Percentiles rank a stretch among this genome's conserved stretches.
Evolutionary conservation across 2,113 vertebrate species (phyloP).

Genomic region (Sapayoa aenigma): DNA sequence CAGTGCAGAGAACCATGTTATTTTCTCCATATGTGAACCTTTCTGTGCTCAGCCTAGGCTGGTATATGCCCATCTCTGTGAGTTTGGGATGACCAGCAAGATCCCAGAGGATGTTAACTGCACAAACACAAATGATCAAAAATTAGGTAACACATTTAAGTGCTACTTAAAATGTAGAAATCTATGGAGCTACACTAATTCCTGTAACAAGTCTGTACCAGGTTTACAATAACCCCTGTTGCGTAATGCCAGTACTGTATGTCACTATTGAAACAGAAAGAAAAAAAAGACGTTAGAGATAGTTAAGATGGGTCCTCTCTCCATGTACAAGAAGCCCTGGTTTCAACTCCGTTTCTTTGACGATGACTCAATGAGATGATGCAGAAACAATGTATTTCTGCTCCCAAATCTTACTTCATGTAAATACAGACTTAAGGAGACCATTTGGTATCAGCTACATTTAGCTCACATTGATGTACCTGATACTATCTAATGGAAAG

Average conservation of each 20-base stretch:
- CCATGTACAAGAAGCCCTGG: accelerated
- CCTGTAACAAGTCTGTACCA: neutral
- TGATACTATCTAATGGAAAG: neutral
- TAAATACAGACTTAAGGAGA: neutral
- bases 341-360: neutral
- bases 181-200: neutral
- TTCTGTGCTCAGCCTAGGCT: neutral
- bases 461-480: neutral
- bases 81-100: neutral
- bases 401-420: neutral
- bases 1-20: neutral
- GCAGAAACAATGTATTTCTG: neutral
- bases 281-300: neutral
- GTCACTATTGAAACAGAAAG: neutral
- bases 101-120: neutral
- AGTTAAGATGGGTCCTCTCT: neutral
- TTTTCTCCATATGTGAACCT: neutral
- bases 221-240: neutral
- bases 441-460: neutral
- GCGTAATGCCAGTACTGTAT: neutral
- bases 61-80: neutral
- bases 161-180: neutral
- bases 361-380: neutral
- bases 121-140: neutral
- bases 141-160: neutral